These are phyloP conservation scores for Gallinago jamesoni DNA, from an alignment of 2,113 vertebrate species.

Conservation along the genomic window DNA sequence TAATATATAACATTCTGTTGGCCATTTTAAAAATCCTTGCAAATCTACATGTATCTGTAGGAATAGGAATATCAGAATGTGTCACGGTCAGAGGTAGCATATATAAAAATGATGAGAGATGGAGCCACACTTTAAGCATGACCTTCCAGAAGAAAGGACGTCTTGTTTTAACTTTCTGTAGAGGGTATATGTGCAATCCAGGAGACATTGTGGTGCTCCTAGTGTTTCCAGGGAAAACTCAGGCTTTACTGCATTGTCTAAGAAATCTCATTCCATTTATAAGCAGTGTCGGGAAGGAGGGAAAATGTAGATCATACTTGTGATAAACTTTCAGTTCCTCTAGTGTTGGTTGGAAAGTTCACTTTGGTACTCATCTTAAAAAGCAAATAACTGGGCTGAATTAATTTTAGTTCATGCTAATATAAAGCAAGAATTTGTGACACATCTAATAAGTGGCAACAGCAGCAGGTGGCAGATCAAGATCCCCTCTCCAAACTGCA, in stretches of 20 bases:
- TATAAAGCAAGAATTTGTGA: not conserved
- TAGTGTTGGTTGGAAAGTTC: not conserved
- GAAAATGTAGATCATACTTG: not conserved
- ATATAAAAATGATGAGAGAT: not conserved
- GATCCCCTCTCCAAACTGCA: not conserved
- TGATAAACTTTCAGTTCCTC: not conserved
- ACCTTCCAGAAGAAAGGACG: not conserved
- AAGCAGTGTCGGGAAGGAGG: not conserved
- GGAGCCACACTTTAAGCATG: not conserved
- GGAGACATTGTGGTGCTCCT: not conserved
- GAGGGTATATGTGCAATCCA: not conserved
- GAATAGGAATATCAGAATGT: not conserved
- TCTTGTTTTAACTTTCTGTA: not conserved
- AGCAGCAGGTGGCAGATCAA: not conserved
- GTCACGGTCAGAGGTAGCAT: not conserved
- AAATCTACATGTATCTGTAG: not conserved
- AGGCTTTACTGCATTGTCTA: not conserved
- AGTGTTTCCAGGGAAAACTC: not conserved
- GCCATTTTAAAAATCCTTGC: not conserved
- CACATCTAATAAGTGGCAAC: not conserved
- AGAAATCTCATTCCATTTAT: not conserved
- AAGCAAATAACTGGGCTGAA: not conserved
- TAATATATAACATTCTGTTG: not conserved
- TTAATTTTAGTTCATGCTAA: not conserved
- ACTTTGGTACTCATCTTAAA: not conserved